Evolutionary conservation across 2,113 vertebrate species (phyloP).

Genomic region (human (Homo sapiens)): GRCh38 chr6:26152001-26152500

Average conservation of each 20-base stretch:
- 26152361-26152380: not conserved
- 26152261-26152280: not conserved
- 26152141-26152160: not conserved
- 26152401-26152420: not conserved
- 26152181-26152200: not conserved
- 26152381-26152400: not conserved
- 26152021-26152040: not conserved
- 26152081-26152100: not conserved
- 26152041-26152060: not conserved
- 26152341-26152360: not conserved
- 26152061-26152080: not conserved
- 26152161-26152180: not conserved
- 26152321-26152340: not conserved
- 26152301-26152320: not conserved
- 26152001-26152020: not conserved
- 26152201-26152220: not conserved
- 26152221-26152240: not conserved
- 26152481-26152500: not conserved
- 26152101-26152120: not conserved
- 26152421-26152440: not conserved
- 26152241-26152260: fast-evolving
- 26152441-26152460: not conserved
- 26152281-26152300: not conserved
- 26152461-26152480: not conserved
- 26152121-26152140: not conserved